Base-by-base conservation (phyloP, 2,888 invertebrate genomes). In the Mechanitis messenoides region DNA sequence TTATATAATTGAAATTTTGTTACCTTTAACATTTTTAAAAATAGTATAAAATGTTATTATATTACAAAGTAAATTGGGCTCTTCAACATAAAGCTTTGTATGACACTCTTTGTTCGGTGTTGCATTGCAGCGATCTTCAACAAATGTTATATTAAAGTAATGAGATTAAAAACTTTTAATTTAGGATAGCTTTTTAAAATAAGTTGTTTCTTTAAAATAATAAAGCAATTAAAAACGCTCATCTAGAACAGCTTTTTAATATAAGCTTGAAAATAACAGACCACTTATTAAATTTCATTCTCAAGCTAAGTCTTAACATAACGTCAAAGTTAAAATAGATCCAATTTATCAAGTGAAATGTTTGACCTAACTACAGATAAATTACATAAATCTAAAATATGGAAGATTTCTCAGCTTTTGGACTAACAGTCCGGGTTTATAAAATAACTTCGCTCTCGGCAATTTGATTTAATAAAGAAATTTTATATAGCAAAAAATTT, bases 301-400 rank as follows among this genome's bases (percentile, higher is more conserved):
- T 20, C 20, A 20, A 20, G 20, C 20, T 20, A 20, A 31, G 31
- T 50, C 31, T 50, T 50, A 50, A 50, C 31, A 50, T 31, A 9
- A 50, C 31, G 28, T 50, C 9, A 31, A 31, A 50, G 50, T 31
- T 31, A 31, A 50, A 50, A 50, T 47, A 50, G 31, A 12, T 28
- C 9, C 31, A 50, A 31, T 50, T 50, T 50, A 28, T 50, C 50
- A 50, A 50, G 31, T 50, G 31, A 50, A 50, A 50, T 50, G 31
- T 50, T 50, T 50, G 50, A 50, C 50, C 50, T 50, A 50, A 50
- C 31, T 50, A 31, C 50, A 50, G 50, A 50, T 28, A 31, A 50
- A 50, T 50, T 50, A 7, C 6, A 50, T 50, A 31, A 31, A 50
- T 50, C 50, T 50, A 50, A 50, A 50, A 50, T 50, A 50, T 50